These are phyloP conservation scores for Amphiduros pacificus DNA, from an alignment of 2,888 invertebrate species.

Conservation along the genomic window DNA sequence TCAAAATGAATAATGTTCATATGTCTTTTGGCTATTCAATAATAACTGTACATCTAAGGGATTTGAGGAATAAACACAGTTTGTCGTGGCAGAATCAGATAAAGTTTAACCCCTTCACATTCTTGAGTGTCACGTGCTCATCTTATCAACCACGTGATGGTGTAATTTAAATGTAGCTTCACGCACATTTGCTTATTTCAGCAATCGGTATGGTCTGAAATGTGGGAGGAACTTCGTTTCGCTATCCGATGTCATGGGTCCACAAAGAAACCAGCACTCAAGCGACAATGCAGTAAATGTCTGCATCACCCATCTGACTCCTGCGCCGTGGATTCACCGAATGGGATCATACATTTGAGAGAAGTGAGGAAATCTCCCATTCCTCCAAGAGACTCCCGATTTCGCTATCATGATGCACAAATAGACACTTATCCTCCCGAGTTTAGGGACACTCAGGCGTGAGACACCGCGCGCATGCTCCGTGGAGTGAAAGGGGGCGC, in stretches of 20 bases:
- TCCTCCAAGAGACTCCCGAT: slow-evolving; percentile 9
- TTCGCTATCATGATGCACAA: slow-evolving; percentile 18
- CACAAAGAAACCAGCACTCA: slow-evolving; percentile 77
- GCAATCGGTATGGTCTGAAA: slow-evolving; percentile 91
- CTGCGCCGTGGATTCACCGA: slow-evolving; percentile 30
- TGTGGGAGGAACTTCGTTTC: slow-evolving; percentile 89
- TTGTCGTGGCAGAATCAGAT: no score
- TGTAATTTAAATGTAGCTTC: no score
- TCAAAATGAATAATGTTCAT: no score
- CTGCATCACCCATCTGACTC: slow-evolving; percentile 22
- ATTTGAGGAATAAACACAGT: no score
- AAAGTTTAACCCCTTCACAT: no score
- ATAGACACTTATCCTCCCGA: slow-evolving; percentile 13
- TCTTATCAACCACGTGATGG: no score
- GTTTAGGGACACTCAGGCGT: slow-evolving; percentile 16
- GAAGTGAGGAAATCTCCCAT: slow-evolving; percentile 7
- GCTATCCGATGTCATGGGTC: slow-evolving; percentile 87
- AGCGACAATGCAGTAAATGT: slow-evolving; percentile 77
- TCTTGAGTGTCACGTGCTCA: no score
- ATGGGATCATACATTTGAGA: slow-evolving; percentile 27
- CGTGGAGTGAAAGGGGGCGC: no score
- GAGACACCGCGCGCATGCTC: slow-evolving; percentile 1
- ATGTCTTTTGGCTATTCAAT: no score
- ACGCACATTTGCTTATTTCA: no score
- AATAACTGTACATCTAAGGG: no score